phyloP scores from a whole-genome alignment of 2,888 invertebrate species.

The Ethmia dodecea region DNA sequence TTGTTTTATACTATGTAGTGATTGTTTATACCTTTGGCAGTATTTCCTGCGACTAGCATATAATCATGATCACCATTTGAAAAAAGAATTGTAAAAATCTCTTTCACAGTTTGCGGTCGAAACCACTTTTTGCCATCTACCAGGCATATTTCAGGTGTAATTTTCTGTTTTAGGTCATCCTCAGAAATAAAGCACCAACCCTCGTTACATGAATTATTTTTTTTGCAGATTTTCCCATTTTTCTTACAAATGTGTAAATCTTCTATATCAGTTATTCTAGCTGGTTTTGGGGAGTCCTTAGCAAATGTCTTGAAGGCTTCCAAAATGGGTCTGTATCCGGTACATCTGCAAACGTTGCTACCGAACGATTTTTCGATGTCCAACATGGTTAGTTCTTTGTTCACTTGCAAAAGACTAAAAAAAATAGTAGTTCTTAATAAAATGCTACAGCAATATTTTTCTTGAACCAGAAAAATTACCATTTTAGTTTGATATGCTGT shows the following conservation, averaged over 20 bases:
- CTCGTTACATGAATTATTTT: too few species aligned
- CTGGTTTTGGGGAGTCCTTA: constrained; percentile 63
- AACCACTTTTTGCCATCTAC: constrained; percentile 61
- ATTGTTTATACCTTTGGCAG: constrained; percentile 82
- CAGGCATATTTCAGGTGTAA: constrained; percentile 27
- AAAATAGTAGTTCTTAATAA: too few species aligned
- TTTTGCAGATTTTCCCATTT: constrained; percentile 20
- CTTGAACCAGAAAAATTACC: too few species aligned
- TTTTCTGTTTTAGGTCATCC: constrained; percentile 21
- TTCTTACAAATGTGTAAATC: constrained; percentile 39
- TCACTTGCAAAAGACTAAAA: constrained; percentile 28
- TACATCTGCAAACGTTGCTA: constrained; percentile 88
- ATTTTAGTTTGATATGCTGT: too few species aligned
- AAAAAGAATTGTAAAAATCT: constrained; percentile 59
- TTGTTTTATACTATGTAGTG: too few species aligned
- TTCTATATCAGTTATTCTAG: constrained; percentile 40
- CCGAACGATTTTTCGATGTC: constrained; percentile 85
- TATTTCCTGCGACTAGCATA: constrained; percentile 82
- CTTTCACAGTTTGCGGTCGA: constrained; percentile 57
- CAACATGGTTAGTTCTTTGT: constrained; percentile 67
- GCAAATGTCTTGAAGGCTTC: constrained; percentile 87
- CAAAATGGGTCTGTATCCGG: constrained; percentile 86
- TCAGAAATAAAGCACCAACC: constrained; percentile 33
- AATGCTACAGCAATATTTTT: too few species aligned
- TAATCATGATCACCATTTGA: constrained; percentile 54